Evolutionary conservation across 2,888 invertebrate species (phyloP).

Genomic region (Noctua fimbriata): DNA sequence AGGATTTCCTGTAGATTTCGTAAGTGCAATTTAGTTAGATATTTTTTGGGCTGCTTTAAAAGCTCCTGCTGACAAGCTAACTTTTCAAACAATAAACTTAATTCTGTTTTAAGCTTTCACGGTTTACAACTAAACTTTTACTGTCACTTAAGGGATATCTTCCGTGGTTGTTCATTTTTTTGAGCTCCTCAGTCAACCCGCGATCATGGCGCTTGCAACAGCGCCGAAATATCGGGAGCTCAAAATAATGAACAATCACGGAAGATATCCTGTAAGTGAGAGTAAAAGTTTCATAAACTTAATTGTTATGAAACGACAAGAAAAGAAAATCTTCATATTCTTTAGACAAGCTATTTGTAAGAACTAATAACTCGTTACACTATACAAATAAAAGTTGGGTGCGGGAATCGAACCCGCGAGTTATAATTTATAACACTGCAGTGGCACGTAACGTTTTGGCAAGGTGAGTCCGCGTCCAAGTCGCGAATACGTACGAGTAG

Average conservation of each 20-base stretch:
- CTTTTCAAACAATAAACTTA: not conserved
- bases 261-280: no score
- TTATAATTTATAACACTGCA: conserved; percentile 58
- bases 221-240: no score
- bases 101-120: no score
- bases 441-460: conserved; percentile 70
- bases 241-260: no score
- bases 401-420: conserved; percentile 37
- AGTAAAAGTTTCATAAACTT: no score
- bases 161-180: no score
- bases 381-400: conserved; percentile 12
- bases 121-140: no score
- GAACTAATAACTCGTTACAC: not conserved
- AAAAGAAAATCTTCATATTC: not conserved
- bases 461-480: conserved; percentile 71
- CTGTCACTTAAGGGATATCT: no score
- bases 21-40: not conserved
- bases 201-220: no score
- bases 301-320: not conserved
- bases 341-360: not conserved
- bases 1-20: conserved; percentile 13
- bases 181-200: no score
- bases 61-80: not conserved
- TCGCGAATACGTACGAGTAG: conserved; percentile 67
- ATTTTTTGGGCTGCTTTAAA: not conserved